Evolutionary conservation across 2,888 invertebrate genomes (phyloP).

Genomic region (Platypus cylindrus): DNA sequence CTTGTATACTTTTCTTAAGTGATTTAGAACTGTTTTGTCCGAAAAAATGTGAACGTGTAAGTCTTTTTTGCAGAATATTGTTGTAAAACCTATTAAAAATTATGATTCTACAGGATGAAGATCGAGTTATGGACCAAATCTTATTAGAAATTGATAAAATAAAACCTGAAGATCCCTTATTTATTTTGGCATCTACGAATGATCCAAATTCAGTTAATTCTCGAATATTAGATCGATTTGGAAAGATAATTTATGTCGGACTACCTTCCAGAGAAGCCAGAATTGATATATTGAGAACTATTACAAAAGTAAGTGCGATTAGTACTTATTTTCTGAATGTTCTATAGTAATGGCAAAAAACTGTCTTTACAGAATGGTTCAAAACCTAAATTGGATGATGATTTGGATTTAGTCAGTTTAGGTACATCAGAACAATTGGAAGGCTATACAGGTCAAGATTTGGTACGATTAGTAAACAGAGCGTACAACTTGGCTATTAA

Average conservation of each 20-base stretch:
- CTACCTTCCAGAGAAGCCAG: slow-evolving; percentile 71
- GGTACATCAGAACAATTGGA: slow-evolving; percentile 53
- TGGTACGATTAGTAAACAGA: slow-evolving; percentile 79
- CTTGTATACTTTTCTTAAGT: slow-evolving; percentile 98
- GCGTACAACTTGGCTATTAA: slow-evolving; percentile 72
- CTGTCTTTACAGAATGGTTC: slow-evolving; percentile 63
- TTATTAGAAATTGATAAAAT: no score
- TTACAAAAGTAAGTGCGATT: slow-evolving; percentile 58
- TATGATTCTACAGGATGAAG: background rate
- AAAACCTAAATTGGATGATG: slow-evolving; percentile 58
- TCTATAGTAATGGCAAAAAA: no score
- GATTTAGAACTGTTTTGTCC: slow-evolving; percentile 95
- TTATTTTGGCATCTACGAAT: slow-evolving; percentile 96
- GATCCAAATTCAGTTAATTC: slow-evolving; percentile 94
- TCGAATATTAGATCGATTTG: slow-evolving; percentile 85
- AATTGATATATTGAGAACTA: slow-evolving; percentile 73
- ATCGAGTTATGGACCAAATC: background rate
- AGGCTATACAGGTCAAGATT: slow-evolving; percentile 88
- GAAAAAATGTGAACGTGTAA: slow-evolving; percentile 42
- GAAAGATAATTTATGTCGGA: slow-evolving; percentile 81
- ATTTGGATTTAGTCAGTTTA: slow-evolving; percentile 62
- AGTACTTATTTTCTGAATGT: no score
- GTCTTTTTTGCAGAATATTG: slow-evolving; percentile 2
- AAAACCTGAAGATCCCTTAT: no score
- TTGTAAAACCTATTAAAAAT: background rate